Evolutionary conservation across 1,140 invertebrate genomes (phyloP).

Genomic region (Pectinophora gossypiella): DNA sequence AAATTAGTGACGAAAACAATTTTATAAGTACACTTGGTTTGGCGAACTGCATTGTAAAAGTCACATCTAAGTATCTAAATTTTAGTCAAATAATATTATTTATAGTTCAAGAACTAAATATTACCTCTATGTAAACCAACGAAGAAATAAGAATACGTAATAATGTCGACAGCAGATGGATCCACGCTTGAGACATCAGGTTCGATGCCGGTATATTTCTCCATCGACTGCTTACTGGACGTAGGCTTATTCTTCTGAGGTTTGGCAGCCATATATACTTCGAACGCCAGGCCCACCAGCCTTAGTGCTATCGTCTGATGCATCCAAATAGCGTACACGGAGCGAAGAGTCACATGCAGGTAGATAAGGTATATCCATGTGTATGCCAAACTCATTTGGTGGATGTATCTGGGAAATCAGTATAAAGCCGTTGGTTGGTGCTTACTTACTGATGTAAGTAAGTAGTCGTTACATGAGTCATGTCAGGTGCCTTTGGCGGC

Average conservation of each 20-base stretch:
- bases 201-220: background rate
- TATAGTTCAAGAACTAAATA: no score
- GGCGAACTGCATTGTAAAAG: no score
- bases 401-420: slow-evolving; percentile 51
- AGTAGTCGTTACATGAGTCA: no score
- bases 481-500: no score
- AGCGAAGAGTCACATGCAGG: slow-evolving; percentile 33
- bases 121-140: slow-evolving; percentile 67
- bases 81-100: no score
- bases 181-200: slow-evolving; percentile 10
- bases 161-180: slow-evolving; percentile 46
- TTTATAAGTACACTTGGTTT: no score
- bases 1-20: no score
- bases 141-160: slow-evolving; percentile 56
- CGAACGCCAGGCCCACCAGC: slow-evolving; percentile 57
- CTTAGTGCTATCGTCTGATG: slow-evolving; percentile 52
- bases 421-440: no score
- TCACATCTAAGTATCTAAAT: no score
- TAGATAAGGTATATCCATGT: slow-evolving; percentile 52
- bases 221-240: background rate
- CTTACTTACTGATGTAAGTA: no score
- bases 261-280: slow-evolving; percentile 35
- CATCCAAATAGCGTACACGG: slow-evolving; percentile 47
- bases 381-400: slow-evolving; percentile 49
- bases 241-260: no score